Base-by-base conservation (phyloP, 2,797 vertebrate species). In the Australoheros facetus region DNA sequence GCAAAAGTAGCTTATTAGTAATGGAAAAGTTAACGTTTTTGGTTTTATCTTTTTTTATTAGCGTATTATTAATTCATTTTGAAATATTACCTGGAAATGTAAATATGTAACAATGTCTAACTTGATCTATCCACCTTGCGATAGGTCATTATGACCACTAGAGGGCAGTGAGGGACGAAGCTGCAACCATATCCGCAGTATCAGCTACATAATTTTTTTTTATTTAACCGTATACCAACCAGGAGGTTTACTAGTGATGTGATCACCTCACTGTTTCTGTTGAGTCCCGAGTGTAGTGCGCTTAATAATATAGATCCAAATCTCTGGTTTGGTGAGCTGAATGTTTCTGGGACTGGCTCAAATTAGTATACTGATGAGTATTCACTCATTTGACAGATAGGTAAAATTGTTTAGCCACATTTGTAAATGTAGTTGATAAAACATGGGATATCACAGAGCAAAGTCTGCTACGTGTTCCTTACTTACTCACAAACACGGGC, bases 141-240 rank as follows among this genome's bases (percentile, higher is more conserved):
- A 73, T 21, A 73, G 39, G 75, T 76, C 5, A 3, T 3, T 2
- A 1, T 69, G 66, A 51, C 73, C 85, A 71, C 77, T 26, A 9
- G 83, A 75, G 48, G 56, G 30, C 56, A 64, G 57, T 76, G 8
- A 55, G 23, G 30, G 64, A 12, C 42, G 48, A 28, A 77, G 26
- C 30, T 2, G 32, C 37, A n/a, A 23, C 9, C 16, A 48, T 12
- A 56, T 30, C 1, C 28, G 13, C 3, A 4, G 2, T 19, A 2
- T 39, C 37, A 0, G 2, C 54, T 42, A 3, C 10, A 30, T 6
- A 66, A 45, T 11, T 19, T 19, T 19, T 48, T 28, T 0, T 48
- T 48, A 9, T 66, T 48, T 66, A 66, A 45, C 26, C 23, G 45
- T 48, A 16, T 45, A 45, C 23, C 45, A 45, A 26, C 21, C 21